Conservation (phyloP, 1,140 invertebrate species). For the Brachionus koreanus region DNA sequence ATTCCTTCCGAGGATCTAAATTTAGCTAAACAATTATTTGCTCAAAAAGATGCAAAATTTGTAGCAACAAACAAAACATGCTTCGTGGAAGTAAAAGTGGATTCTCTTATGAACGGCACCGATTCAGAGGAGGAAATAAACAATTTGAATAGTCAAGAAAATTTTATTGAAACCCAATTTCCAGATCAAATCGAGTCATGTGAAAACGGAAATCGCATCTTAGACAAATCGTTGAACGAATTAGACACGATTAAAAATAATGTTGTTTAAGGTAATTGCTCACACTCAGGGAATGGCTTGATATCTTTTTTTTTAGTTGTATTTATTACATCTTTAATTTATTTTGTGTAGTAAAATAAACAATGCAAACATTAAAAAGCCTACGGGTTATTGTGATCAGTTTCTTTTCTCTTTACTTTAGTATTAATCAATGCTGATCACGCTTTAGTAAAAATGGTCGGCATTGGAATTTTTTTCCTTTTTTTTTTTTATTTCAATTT, state of each 20-base stretch:
- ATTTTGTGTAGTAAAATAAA: slow-evolving; percentile 14
- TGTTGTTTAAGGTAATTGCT: background rate
- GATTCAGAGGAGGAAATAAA: background rate
- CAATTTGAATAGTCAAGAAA: background rate
- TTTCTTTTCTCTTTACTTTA: background rate
- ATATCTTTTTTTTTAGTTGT: slow-evolving; percentile 23
- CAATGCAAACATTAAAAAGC: background rate
- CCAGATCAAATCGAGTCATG: background rate
- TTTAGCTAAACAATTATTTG: slow-evolving; percentile 29
- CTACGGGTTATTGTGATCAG: background rate
- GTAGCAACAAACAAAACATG: background rate
- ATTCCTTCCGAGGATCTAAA: slow-evolving; percentile 15
- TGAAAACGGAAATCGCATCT: background rate
- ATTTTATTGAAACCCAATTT: background rate
- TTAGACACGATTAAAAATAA: background rate
- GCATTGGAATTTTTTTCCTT: background rate
- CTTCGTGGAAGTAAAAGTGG: background rate
- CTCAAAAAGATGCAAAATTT: slow-evolving; percentile 25
- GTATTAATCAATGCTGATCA: background rate
- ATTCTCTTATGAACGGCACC: background rate
- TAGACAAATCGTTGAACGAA: background rate
- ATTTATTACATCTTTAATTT: slow-evolving; percentile 19
- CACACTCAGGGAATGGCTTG: background rate
- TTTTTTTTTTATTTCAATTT: background rate
- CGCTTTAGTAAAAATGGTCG: background rate